Conservation (phyloP, 2,888 invertebrate species). For the Strigamia transsilvanica region DNA sequence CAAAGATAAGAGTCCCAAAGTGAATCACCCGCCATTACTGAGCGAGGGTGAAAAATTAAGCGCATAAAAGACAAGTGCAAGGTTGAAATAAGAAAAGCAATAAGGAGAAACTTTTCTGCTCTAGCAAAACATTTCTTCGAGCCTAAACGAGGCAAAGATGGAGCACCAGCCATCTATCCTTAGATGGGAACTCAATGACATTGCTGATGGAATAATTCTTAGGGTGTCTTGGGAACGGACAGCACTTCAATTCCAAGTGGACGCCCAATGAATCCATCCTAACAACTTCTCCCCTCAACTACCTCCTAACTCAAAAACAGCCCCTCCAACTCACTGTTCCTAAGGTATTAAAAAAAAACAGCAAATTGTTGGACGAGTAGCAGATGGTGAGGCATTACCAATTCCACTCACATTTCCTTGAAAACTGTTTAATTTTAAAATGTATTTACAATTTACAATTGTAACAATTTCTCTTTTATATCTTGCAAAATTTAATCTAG, state of each 20-base stretch:
- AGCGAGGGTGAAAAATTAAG: constrained; percentile 28
- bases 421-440: too few species aligned
- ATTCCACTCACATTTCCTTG: too few species aligned
- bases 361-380: neutral
- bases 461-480: neutral
- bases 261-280: constrained; percentile 37
- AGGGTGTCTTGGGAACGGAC: constrained; percentile 20
- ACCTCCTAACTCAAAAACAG: constrained; percentile 2
- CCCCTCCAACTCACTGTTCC: neutral
- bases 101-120: constrained; percentile 8
- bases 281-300: neutral
- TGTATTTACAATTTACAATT: too few species aligned
- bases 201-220: constrained; percentile 40
- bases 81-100: constrained; percentile 31
- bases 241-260: constrained; percentile 35
- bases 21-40: constrained; percentile 20
- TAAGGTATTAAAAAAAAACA: neutral
- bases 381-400: neutral
- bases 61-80: constrained; percentile 9
- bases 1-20: constrained; percentile 26
- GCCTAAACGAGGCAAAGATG: constrained; percentile 30
- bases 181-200: constrained; percentile 23
- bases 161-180: neutral
- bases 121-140: neutral
- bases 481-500: neutral